Base-by-base conservation (phyloP, 2,888 invertebrate genomes). In the Cosmia trapezina region DNA sequence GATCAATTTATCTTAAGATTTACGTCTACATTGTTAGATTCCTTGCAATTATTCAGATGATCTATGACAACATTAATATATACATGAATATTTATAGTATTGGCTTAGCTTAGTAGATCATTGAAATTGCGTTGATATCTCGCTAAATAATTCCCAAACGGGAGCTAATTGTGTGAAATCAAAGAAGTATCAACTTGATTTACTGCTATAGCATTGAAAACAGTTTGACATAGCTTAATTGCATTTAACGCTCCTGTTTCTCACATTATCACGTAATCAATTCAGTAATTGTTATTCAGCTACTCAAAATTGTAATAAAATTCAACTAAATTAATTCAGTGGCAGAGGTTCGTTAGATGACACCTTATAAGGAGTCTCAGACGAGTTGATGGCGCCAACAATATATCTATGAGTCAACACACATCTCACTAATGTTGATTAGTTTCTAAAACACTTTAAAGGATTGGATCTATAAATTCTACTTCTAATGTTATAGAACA, bases 1-100 rank as follows among this genome's bases (percentile, higher is more conserved):
- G 86, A 89, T 91, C 90, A 91, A 94, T 94, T 92, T 90, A 94
- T 92, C 92, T 89, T 85, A 87, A 90, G 93, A 94, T 94, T 94
- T 93, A 94, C 91, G 91, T 89, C 88, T 88, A 84, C 89, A 93
- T 93, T 94, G 93, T 93, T 92, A 83, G 83, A 92, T 93, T 91
- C 91, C 87, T 86, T 78, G 88, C 90, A 93, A 93, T 93, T 91
- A 93, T 88, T 86, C 85, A 81, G 83, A 89, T 89, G 86, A 90
- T 89, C 84, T 89, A 89, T 88, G 83, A 73, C 64, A 83, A 75
- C 71, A 73, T 77, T 79, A 54, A 59, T 59, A 67, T 70, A 63
- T 73, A 77, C 78, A 83, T 87, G 77, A 86, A 84, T 87, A 88
- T 87, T 76, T 78, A 85, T 85, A 45, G 37, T 61, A 65, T 73